Base-by-base conservation (phyloP, 92 coral and sea anemone genomes). In the Epizoanthus illoricatus region DNA sequence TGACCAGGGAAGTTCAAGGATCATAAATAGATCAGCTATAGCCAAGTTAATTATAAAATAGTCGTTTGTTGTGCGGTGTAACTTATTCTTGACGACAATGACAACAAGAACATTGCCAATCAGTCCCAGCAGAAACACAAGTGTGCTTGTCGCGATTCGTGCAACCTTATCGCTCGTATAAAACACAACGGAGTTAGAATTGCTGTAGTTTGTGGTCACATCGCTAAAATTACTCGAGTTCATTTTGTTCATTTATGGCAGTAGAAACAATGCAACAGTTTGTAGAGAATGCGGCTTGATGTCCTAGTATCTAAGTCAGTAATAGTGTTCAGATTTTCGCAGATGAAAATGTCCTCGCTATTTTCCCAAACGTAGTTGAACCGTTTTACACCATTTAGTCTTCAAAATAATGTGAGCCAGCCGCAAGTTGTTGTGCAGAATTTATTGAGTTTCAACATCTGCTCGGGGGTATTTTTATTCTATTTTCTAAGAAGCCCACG, bases 21-120 rank as follows among this genome's bases (percentile, higher is more conserved):
- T 58, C 69, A 75, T 4, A n/a, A 58, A 17, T 5, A 75, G 69
- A n/a, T 75, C 81, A n/a, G 81, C 68, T 5, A 60, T 39, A 4
- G 81, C 81, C 28, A 75, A n/a, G 45, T 75, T 75, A 54, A 59
- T 60, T 12, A 75, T 75, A 36, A 75, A 75, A 19, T 54, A 75
- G 81, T 75, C 81, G 81, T 75, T 75, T 59, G 81, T 59, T 40
- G 81, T 57, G n/a, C 81, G 81, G 63, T 8, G 52, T 9, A 5
- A n/a, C 47, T 75, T 75, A 56, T 75, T 75, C 45, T 75, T 75
- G 9, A 75, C 68, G 20, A 75, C 81, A 41, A 60, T 10, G 17
- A 75, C 43, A 13, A 75, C 81, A 19, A 75, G 57, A 60, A 75
- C 13, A 19, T 75, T 75, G 16, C 81, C 81, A 52, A 60, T 75